These are phyloP conservation scores for Chloebia gouldiae DNA, from an alignment of 2,113 vertebrate species.

Conservation along the genomic window DNA sequence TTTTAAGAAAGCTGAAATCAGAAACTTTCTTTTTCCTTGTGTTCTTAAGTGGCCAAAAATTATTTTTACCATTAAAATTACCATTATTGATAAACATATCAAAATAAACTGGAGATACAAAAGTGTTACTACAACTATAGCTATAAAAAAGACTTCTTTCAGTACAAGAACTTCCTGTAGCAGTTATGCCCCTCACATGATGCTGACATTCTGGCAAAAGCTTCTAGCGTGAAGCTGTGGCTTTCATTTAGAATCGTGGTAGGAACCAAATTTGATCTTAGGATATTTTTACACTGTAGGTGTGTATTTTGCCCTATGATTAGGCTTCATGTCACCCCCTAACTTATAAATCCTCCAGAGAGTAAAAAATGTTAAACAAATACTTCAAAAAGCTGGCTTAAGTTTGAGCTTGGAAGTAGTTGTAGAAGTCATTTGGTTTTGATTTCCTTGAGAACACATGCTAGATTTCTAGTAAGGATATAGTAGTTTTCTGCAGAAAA, in stretches of 20 bases:
- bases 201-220: not conserved
- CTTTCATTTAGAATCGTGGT: not conserved
- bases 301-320: not conserved
- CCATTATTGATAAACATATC: not conserved
- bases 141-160: not conserved
- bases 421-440: not conserved
- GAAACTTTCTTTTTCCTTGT: not conserved
- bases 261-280: not conserved
- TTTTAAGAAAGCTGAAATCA: not conserved
- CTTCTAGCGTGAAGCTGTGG: not conserved
- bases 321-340: not conserved
- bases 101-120: not conserved
- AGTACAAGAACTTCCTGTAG: not conserved
- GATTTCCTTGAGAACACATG: not conserved
- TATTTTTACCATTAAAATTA: not conserved
- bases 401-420: not conserved
- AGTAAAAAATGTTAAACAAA: not conserved
- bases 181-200: not conserved
- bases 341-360: not conserved
- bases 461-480: not conserved
- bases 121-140: not conserved
- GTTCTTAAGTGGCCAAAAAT: not conserved
- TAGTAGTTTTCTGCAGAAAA: not conserved
- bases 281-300: not conserved
- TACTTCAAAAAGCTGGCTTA: not conserved